These are phyloP conservation scores for Oreohelix idahoensis DNA, from an alignment of 1,140 invertebrate species.

Conservation along the genomic window DNA sequence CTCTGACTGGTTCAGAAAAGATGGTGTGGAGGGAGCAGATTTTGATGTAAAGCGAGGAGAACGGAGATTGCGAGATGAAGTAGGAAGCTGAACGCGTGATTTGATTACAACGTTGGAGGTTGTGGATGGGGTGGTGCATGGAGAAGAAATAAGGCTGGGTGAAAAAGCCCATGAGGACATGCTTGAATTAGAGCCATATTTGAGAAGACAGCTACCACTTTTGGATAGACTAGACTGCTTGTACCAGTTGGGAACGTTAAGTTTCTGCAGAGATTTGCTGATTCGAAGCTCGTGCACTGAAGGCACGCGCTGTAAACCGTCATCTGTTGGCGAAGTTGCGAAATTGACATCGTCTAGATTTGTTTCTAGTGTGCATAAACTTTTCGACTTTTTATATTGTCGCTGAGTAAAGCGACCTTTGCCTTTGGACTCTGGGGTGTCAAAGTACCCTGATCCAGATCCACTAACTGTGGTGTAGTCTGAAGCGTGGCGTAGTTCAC, in stretches of 20 bases:
- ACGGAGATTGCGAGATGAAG: slow-evolving; percentile 50
- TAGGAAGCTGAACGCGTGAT: slow-evolving; percentile 60
- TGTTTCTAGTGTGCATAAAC: slow-evolving; percentile 66
- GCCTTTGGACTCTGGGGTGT: slow-evolving; percentile 25
- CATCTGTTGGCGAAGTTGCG: slow-evolving; percentile 38
- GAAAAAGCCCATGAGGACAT: slow-evolving; percentile 55
- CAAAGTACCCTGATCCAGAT: background rate
- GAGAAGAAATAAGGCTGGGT: slow-evolving; percentile 61
- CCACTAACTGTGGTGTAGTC: slow-evolving; percentile 39
- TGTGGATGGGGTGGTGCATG: slow-evolving; percentile 57
- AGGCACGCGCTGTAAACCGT: slow-evolving; percentile 78
- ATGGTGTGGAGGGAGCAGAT: slow-evolving; percentile 21
- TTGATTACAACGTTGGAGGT: slow-evolving; percentile 62
- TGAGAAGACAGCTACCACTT: slow-evolving; percentile 59
- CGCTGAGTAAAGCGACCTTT: slow-evolving; percentile 60
- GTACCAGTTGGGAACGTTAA: slow-evolving; percentile 96
- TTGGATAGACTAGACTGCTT: slow-evolving; percentile 80
- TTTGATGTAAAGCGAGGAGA: slow-evolving; percentile 47
- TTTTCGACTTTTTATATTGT: slow-evolving; percentile 67
- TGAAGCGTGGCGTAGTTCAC: slow-evolving; percentile 53
- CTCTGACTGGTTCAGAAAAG: slow-evolving; percentile 23
- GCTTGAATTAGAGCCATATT: slow-evolving; percentile 61
- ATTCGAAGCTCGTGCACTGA: slow-evolving; percentile 91
- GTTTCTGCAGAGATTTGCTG: slow-evolving; percentile 90
- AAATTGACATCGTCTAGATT: slow-evolving; percentile 62